Base-by-base conservation (phyloP, 2,113 vertebrate genomes). In the Anoplopoma fimbria region DNA sequence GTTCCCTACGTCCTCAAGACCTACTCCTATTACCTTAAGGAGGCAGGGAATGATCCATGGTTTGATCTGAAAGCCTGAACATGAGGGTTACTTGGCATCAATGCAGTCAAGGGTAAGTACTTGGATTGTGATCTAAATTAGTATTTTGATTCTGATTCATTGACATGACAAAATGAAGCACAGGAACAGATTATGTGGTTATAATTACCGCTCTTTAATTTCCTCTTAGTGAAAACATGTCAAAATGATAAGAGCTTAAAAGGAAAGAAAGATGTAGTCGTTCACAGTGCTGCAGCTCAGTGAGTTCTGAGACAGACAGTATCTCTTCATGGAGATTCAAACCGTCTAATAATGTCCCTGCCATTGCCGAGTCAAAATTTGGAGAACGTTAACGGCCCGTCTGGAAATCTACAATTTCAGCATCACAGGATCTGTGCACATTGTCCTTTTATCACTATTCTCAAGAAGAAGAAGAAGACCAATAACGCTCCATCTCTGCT, bases 301-400 rank as follows among this genome's bases (percentile, higher is more conserved):
- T 40, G 25, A 55, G 25, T 47, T 31, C 40, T 71, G 4, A 77
- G 71, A 85, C 76, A 75, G 73, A 49, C 53, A 25, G 60, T 23
- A 34, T 80, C 36, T 75, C 75, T 84, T 73, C 42, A 67, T 4
- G n/a, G 72, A 62, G 38, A 81, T 79, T 72, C 69, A 86, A 69
- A 78, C 33, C 38, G 77, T 77, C 58, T 64, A 80, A 82, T 84
- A 80, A 85, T 82, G 68, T 75, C 33, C n/a, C n/a, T n/a, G n/a
- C n/a, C 74, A 76, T 88, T 76, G 78, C 49, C 0, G 27, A 84
- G 81, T 88, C 72, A 86, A 86, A 87, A 86, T 77, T 45, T 74
- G 68, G 71, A 53, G 63, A 68, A 47, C 23, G 70, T 71, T 84
- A 69, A 79, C 74, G 21, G 79, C 31, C 58, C 60, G 69, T 71